Percentiles rank a stretch among this genome's conserved stretches.
Evolutionary conservation across 2,113 vertebrate genomes (phyloP).

Genomic region (Grammomys dolichurus): DNA sequence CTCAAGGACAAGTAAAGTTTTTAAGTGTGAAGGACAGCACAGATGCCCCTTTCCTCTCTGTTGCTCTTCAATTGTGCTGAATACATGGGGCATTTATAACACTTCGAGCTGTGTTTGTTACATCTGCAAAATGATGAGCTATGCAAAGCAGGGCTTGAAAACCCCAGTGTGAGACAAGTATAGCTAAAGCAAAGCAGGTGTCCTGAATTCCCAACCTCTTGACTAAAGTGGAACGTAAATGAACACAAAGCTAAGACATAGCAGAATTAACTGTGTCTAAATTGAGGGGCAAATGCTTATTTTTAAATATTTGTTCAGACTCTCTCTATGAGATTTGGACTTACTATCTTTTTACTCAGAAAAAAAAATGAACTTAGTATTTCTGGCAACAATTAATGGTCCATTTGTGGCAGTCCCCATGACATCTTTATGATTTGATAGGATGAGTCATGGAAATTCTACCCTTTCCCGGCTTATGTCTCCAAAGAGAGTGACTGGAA

Average conservation of each 20-base stretch:
- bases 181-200: constrained; percentile 1
- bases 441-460: constrained; percentile 71
- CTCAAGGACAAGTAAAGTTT: not conserved
- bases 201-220: not conserved
- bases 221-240: not conserved
- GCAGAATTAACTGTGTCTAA: constrained; percentile 42
- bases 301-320: constrained; percentile 58
- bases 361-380: constrained; percentile 52
- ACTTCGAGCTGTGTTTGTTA: not conserved
- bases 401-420: constrained; percentile 62
- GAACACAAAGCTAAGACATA: not conserved
- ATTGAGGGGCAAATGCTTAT: not conserved
- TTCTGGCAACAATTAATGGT: constrained; percentile 70
- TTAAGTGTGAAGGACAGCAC: not conserved
- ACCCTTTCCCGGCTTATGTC: constrained; percentile 36
- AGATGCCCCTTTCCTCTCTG: not conserved
- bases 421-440: constrained; percentile 75
- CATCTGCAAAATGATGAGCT: not conserved
- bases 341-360: constrained; percentile 24
- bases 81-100: not conserved
- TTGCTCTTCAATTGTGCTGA: not conserved
- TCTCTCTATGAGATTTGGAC: constrained; percentile 43
- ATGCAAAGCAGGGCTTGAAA: constrained; percentile 11
- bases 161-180: not conserved
- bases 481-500: constrained; percentile 70